Evolutionary conservation across 2,888 invertebrate species (phyloP), one percentile per base, ranked within the genome.

Genomic region (Drosophila merina): DNA sequence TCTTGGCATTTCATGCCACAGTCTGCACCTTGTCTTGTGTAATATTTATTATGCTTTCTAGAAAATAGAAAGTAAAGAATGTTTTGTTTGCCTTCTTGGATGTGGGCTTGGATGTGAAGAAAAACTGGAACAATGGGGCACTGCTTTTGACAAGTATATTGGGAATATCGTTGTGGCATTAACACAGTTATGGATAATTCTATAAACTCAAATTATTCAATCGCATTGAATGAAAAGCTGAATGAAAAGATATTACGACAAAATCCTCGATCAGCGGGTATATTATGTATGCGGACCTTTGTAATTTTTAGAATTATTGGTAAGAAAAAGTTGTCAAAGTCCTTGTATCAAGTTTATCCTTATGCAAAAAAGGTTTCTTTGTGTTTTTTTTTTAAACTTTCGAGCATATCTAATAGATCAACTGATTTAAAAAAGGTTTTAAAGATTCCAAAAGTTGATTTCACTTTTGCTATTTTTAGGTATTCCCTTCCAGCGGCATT

Each of bases 1-100:
- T 52, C 56, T 51, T 26, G 6, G 28, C 28, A 28, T 6, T 28
- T 6, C 28, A 28, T 30, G 75, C 30, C 8, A 50, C 71, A 70
- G 47, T 47, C 64, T 55, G 72, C 87, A 88, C 86, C 84, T 83
- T 86, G 36, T 80, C 78, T 86, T 83, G 75, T 86, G 68, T 70
- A 83, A 88, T 83, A 85, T 88, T 88, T 85, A 85, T 85, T 88
- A 73, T 71, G 76, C 88, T 86, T 78, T 88, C 76, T 78, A 66
- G 69, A 75, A 86, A 84, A 86, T 85, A 66, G 69, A 75, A 86
- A 84, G 83, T 85, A 75, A 64, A 77, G 88, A 79, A 74, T 72
- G 72, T 20, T 59, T 63, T 69, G 26, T 49, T 64, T 55, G 62
- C 33, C 36, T 10, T 45, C 56, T 50, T 45, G 38, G 31, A 28